Percentiles rank a stretch among this genome's conserved stretches.
Conservation (phyloP, 2,797 vertebrate genomes). For the Notoglanidium macrostoma region DNA sequence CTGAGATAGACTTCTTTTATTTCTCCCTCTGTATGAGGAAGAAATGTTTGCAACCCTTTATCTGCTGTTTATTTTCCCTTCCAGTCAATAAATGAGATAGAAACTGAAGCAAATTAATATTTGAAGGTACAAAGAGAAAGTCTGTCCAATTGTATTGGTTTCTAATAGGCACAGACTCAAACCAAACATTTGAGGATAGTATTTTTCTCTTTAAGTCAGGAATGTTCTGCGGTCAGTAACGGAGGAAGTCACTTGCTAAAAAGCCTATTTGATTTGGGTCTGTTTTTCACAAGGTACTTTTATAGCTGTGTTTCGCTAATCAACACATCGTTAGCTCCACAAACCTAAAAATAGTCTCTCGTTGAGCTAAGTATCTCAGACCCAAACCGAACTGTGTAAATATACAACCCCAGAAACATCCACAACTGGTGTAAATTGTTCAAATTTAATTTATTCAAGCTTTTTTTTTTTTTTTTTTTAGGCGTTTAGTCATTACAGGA, state of each 20-base stretch:
- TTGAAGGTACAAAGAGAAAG: slow-evolving; percentile 19
- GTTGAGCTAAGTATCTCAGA: neutral
- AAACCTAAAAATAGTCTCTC: neutral
- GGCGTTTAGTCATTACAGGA: neutral
- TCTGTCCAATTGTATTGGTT: neutral
- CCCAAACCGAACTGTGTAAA: neutral
- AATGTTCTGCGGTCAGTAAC: neutral
- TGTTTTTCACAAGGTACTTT: neutral
- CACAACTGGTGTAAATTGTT: neutral
- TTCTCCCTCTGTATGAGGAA: slow-evolving; percentile 18
- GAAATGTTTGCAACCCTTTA: neutral
- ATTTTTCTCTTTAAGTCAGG: neutral
- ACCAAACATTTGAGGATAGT: neutral
- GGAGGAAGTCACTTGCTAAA: neutral
- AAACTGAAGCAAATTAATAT: slow-evolving; percentile 25
- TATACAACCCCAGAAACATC: neutral
- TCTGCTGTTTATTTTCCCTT: slow-evolving; percentile 24
- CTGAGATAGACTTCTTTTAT: slow-evolving; percentile 40
- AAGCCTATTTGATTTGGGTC: neutral
- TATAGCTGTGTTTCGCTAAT: neutral
- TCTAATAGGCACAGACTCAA: neutral
- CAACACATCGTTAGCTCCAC: neutral
- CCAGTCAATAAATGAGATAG: slow-evolving; percentile 6
- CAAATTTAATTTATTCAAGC: neutral
- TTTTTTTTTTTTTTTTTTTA: neutral